phyloP scores from a whole-genome alignment of 2,113 vertebrate genomes.

The Percopsis transmontana region DNA sequence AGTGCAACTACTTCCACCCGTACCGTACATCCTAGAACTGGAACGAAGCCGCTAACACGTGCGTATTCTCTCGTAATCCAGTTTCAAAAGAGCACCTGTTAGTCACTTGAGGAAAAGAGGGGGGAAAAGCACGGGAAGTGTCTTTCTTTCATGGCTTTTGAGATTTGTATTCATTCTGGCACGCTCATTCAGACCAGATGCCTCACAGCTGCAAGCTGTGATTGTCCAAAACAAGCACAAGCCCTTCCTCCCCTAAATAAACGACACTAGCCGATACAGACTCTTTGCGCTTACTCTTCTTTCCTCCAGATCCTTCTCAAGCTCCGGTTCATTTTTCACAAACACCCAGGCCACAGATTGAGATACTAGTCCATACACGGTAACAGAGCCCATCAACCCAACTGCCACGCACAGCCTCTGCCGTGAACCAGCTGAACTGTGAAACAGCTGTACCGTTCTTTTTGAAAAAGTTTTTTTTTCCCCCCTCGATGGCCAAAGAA shows the following conservation, averaged over 20 bases:
- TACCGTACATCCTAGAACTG: slow-evolving; percentile 24
- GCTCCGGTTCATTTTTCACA: slow-evolving; percentile 4
- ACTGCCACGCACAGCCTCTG: background rate
- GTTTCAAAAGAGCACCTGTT: slow-evolving; percentile 74
- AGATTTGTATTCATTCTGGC: slow-evolving; percentile 60
- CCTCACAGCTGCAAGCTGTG: slow-evolving; percentile 64
- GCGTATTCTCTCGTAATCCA: slow-evolving; percentile 45
- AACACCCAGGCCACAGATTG: background rate
- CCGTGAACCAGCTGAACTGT: background rate
- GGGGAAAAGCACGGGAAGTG: slow-evolving; percentile 44
- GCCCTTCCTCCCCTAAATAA: slow-evolving; percentile 35
- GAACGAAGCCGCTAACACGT: slow-evolving; percentile 23
- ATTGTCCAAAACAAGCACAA: slow-evolving; percentile 46
- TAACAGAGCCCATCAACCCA: background rate
- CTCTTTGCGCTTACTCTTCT: slow-evolving; percentile 11
- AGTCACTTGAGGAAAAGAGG: slow-evolving; percentile 47
- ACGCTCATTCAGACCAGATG: slow-evolving; percentile 70
- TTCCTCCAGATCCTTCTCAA: background rate
- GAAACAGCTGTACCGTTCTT: no score
- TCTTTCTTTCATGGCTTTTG: slow-evolving; percentile 60
- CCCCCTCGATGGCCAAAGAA: no score
- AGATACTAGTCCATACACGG: slow-evolving; percentile 1
- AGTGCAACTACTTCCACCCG: slow-evolving; percentile 11
- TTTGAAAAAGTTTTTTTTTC: no score
- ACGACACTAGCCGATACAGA: slow-evolving; percentile 26